phyloP scores from a whole-genome alignment of 2,113 vertebrate genomes.

The Blennius ocellaris region DNA sequence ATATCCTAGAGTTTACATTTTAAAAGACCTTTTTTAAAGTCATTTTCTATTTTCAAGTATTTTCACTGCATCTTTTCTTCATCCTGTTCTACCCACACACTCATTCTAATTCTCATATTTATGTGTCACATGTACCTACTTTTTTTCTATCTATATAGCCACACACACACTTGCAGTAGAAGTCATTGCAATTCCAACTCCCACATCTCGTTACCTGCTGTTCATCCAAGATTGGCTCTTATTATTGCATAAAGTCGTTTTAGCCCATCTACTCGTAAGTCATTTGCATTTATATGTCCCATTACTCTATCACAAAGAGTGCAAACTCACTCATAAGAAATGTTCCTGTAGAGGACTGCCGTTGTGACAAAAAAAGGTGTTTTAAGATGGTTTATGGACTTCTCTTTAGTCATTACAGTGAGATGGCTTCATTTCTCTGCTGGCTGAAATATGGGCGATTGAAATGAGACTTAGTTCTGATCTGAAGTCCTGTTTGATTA shows the following conservation, averaged over 20 bases:
- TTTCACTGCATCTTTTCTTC: neutral
- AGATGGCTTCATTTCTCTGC: slow-evolving; percentile 19
- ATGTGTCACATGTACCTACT: slow-evolving; percentile 24
- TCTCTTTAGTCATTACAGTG: slow-evolving; percentile 11
- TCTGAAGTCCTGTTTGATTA: neutral
- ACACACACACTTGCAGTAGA: neutral
- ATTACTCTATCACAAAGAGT: slow-evolving; percentile 51
- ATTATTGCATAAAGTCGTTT: slow-evolving; percentile 46
- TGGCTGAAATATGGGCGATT: slow-evolving; percentile 3
- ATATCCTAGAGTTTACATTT: too few relatives aligned
- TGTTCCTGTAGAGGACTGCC: slow-evolving; percentile 2
- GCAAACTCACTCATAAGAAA: slow-evolving; percentile 30
- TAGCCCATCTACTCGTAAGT: slow-evolving; percentile 33
- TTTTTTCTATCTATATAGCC: neutral
- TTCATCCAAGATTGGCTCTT: slow-evolving; percentile 49
- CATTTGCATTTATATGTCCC: slow-evolving; percentile 56
- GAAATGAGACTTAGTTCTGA: neutral
- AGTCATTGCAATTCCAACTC: slow-evolving; percentile 26
- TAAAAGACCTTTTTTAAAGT: neutral
- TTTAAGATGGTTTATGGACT: slow-evolving; percentile 40
- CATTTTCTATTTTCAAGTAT: slow-evolving; percentile 10
- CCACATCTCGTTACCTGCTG: slow-evolving; percentile 31
- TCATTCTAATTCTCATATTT: slow-evolving; percentile 8
- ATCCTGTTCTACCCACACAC: slow-evolving; percentile 3
- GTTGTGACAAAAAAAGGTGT: slow-evolving; percentile 32